phyloP scores from a whole-genome alignment of 1,140 invertebrate species.

The Hirudo medicinalis region DNA sequence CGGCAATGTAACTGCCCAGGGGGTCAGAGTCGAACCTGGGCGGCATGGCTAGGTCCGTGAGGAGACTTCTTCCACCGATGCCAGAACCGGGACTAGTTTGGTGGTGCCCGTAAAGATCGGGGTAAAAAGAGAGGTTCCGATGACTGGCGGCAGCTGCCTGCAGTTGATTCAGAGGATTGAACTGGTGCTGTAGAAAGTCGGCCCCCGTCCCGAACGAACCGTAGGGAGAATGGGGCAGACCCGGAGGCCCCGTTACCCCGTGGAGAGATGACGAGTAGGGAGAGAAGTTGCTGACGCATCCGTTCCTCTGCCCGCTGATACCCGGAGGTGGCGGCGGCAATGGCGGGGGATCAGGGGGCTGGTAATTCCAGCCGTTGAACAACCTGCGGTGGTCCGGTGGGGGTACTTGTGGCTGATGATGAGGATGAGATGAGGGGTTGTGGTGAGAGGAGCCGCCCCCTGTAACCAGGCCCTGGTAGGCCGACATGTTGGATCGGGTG shows the following conservation, averaged over 20 bases:
- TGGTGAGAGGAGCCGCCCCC: neutral
- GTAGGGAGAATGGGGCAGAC: neutral
- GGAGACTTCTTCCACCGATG: neutral
- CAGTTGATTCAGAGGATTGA: constrained; percentile 1
- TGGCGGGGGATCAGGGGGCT: neutral
- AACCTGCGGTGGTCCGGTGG: constrained; percentile 13
- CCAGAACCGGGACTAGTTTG: neutral
- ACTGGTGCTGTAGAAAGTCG: constrained; percentile 15
- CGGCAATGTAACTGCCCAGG: constrained; percentile 7
- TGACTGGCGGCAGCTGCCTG: neutral
- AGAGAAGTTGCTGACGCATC: constrained; percentile 12
- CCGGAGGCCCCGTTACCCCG: neutral
- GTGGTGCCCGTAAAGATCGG: constrained; percentile 14
- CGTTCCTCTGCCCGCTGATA: neutral
- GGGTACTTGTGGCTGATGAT: neutral
- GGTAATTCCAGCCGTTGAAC: constrained; percentile 17
- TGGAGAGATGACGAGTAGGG: constrained; percentile 6
- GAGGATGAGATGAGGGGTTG: neutral
- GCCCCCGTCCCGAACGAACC: neutral
- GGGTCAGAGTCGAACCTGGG: constrained; percentile 14
- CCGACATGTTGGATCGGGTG: neutral
- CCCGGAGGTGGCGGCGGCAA: neutral
- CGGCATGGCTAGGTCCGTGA: constrained; percentile 14
- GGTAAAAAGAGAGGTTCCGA: constrained; percentile 13
- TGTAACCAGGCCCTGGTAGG: neutral